These are phyloP conservation scores for Hypena proboscidalis DNA, from an alignment of 2,888 invertebrate species.

Conservation along the genomic window DNA sequence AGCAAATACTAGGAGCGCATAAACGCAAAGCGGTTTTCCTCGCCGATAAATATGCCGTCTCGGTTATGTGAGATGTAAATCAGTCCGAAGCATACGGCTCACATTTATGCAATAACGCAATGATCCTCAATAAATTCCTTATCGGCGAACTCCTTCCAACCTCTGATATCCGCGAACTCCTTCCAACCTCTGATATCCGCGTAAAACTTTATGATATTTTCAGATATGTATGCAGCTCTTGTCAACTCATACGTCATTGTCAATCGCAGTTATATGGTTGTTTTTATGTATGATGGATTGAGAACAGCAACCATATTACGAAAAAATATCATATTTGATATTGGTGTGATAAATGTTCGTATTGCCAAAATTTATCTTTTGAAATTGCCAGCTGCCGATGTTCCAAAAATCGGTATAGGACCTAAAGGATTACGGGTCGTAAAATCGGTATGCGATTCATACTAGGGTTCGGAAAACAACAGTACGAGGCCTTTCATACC, in stretches of 20 bases:
- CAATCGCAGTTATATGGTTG: no score
- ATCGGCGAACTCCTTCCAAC: conserved; percentile 23
- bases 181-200: conserved; percentile 27
- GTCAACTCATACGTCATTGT: no score
- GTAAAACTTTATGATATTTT: conserved; percentile 33
- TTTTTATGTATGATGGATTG: no score
- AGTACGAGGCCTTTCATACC: conserved; percentile 10
- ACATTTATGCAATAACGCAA: conserved; percentile 28
- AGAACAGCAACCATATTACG: no score
- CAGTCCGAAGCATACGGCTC: conserved; percentile 20
- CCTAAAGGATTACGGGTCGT: no score
- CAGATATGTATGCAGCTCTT: no score
- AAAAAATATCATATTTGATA: no score
- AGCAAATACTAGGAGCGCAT: not conserved
- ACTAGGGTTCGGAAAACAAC: conserved; percentile 10
- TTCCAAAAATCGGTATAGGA: no score
- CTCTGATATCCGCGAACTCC: conserved; percentile 28
- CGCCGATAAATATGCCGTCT: conserved; percentile 11
- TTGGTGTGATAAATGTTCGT: no score
- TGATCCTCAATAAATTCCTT: conserved; percentile 34
- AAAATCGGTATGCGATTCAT: no score
- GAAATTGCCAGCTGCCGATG: no score
- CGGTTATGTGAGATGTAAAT: conserved; percentile 20
- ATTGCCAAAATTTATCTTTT: no score
- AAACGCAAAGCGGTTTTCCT: not conserved